Percentiles rank a stretch among this genome's conserved stretches.
phyloP scores from a whole-genome alignment of 2,113 vertebrate species.

The Heliornis fulica region DNA sequence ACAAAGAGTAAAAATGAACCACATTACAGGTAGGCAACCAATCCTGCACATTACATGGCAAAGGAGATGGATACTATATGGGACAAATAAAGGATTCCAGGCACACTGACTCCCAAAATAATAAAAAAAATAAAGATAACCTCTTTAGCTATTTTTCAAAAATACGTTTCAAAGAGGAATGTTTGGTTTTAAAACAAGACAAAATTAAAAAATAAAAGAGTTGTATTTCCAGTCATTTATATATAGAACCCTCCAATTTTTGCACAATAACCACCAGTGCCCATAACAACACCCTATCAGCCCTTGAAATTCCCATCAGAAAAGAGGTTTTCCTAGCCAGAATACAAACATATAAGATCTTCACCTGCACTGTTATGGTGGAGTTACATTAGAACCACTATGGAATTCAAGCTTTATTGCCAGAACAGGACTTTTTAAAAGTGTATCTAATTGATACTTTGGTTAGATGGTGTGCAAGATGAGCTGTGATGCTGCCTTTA shows the following conservation, averaged over 20 bases:
- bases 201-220: rapidly evolving
- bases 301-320: not conserved
- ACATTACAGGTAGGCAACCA: not conserved
- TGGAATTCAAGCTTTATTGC: not conserved
- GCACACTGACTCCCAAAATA: rapidly evolving
- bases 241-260: not conserved
- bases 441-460: not conserved
- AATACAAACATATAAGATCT: not conserved
- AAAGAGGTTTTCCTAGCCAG: not conserved
- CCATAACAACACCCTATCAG: not conserved
- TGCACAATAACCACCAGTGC: not conserved
- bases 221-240: not conserved
- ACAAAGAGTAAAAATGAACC: not conserved
- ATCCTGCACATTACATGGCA: not conserved
- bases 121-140: not conserved
- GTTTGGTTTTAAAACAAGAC: not conserved
- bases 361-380: not conserved
- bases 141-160: not conserved
- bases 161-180: not conserved
- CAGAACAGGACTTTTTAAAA: not conserved
- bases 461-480: not conserved
- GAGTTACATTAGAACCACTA: not conserved
- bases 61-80: not conserved
- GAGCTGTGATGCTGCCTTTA: not conserved
- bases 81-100: not conserved